Evolutionary conservation across 2,797 vertebrate species (phyloP).

Genomic region (Xenentodon cancila): DNA sequence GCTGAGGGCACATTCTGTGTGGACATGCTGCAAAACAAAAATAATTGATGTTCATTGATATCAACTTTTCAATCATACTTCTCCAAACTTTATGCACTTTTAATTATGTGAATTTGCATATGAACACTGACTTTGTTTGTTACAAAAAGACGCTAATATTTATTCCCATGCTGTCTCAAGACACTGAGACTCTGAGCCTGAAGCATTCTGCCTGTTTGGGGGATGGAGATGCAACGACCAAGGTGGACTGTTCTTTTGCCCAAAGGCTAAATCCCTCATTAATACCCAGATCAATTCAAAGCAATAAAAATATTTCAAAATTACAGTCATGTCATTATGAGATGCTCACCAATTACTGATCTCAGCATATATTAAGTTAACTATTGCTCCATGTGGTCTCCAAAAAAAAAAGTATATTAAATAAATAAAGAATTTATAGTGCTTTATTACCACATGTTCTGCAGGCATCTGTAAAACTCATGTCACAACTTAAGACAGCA

Average conservation of each 20-base stretch:
- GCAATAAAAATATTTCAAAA: constrained; percentile 51
- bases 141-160: constrained; percentile 24
- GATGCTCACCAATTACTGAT: constrained; percentile 17
- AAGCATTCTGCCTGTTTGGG: constrained; percentile 38
- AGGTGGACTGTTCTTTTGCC: constrained; percentile 21
- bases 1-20: constrained; percentile 42
- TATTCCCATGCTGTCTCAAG: constrained; percentile 21
- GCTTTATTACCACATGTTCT: constrained; percentile 46
- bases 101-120: constrained; percentile 49
- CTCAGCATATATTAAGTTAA: constrained; percentile 23
- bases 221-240: constrained; percentile 26
- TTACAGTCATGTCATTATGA: constrained; percentile 26
- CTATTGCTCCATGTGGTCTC: constrained; percentile 33
- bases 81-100: constrained; percentile 48
- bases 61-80: constrained; percentile 39
- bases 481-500: constrained; percentile 37
- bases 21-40: constrained; percentile 60
- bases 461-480: constrained; percentile 37
- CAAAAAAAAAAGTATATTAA: too few relatives aligned
- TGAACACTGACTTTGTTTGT: constrained; percentile 28
- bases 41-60: constrained; percentile 68
- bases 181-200: constrained; percentile 49
- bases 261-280: constrained; percentile 52
- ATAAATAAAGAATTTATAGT: constrained; percentile 51
- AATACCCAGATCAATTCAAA: constrained; percentile 47